A percentile compares a stretch with the other conserved stretches of the same genome.
phyloP scores from a whole-genome alignment of 2,113 vertebrate species.

The Pimephales promelas region DNA sequence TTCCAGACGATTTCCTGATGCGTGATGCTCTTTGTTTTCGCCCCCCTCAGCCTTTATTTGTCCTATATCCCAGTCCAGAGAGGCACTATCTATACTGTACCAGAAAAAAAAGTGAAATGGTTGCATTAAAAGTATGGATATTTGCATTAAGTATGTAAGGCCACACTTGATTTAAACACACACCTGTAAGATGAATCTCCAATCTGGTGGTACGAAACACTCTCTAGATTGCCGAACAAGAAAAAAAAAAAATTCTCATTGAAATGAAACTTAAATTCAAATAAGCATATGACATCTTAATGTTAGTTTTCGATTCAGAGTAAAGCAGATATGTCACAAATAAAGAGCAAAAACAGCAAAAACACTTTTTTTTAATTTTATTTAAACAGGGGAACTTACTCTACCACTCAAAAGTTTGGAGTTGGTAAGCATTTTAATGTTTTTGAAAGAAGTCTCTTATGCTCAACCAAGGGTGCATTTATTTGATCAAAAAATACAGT shows the following conservation, averaged over 20 bases:
- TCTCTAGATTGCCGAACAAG: conserved; percentile 42
- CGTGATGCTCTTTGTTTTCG: conserved; percentile 53
- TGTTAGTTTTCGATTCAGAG: not conserved
- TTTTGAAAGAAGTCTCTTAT: too few species aligned
- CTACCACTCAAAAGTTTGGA: too few species aligned
- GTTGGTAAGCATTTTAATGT: too few species aligned
- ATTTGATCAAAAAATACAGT: too few species aligned
- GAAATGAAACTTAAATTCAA: not conserved
- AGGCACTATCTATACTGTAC: conserved; percentile 55
- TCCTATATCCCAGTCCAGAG: conserved; percentile 49
- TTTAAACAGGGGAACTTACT: not conserved
- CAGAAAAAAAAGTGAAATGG: not conserved
- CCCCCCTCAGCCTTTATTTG: conserved; percentile 31
- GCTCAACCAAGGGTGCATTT: too few species aligned
- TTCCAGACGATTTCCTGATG: conserved; percentile 60
- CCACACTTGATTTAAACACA: not conserved
- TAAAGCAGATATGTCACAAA: not conserved
- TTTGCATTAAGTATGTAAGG: not conserved
- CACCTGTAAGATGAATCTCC: conserved; percentile 57
- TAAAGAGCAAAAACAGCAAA: not conserved
- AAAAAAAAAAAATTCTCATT: not conserved
- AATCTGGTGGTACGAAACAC: conserved; percentile 25
- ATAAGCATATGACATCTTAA: not conserved
- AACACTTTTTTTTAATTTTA: not conserved
- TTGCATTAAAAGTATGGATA: not conserved